phyloP scores from a whole-genome alignment of 2,888 invertebrate genomes.

The Chrysolina americana region DNA sequence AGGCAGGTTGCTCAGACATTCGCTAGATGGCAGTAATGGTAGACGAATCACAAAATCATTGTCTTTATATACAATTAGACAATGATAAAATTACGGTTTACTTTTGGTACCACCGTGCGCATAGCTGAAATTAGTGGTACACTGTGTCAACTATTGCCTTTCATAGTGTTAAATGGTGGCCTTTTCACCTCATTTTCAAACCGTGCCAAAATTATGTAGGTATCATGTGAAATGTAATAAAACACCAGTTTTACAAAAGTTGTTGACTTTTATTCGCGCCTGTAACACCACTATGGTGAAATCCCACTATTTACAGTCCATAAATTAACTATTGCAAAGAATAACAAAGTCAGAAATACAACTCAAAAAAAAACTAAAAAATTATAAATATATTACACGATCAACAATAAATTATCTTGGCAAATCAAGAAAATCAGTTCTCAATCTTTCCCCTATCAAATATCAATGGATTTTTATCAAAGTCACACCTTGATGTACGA shows the following conservation, averaged over 20 bases:
- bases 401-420: conserved; percentile 35
- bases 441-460: background rate
- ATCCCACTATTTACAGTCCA: conserved; percentile 41
- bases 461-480: conserved; percentile 18
- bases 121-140: too few relatives aligned
- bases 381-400: conserved; percentile 42
- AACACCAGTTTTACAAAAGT: conserved; percentile 5
- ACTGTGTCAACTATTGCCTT: too few relatives aligned
- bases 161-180: too few relatives aligned
- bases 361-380: conserved; percentile 40
- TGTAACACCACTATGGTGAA: conserved; percentile 45
- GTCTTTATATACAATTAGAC: too few relatives aligned
- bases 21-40: too few relatives aligned
- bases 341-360: conserved; percentile 43
- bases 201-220: too few relatives aligned
- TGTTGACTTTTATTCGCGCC: background rate
- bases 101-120: too few relatives aligned
- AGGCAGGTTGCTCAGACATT: too few relatives aligned
- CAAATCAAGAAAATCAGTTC: conserved; percentile 20
- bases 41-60: too few relatives aligned
- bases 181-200: too few relatives aligned
- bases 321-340: conserved; percentile 36
- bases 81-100: too few relatives aligned
- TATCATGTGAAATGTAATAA: background rate
- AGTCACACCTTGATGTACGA: conserved; percentile 4